phyloP scores from a whole-genome alignment of 2,888 invertebrate species.

The Meloe dianella region DNA sequence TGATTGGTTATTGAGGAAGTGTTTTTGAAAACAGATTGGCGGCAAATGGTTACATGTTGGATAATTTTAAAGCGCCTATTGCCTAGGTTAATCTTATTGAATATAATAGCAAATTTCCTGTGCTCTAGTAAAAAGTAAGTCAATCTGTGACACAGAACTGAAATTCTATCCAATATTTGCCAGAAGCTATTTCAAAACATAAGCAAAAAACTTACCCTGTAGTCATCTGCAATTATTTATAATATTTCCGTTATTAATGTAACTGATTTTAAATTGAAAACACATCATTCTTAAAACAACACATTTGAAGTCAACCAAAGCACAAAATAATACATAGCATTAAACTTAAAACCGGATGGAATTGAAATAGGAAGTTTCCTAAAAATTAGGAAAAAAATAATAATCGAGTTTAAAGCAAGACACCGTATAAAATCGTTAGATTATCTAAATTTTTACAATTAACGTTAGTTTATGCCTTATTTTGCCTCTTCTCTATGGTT shows the following conservation, averaged over 20 bases:
- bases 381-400: background rate
- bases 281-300: slow-evolving; percentile 49
- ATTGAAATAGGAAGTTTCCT: slow-evolving; percentile 4
- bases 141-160: slow-evolving; percentile 38
- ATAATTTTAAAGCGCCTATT: slow-evolving; percentile 41
- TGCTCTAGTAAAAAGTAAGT: slow-evolving; percentile 45
- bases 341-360: slow-evolving; percentile 15
- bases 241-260: slow-evolving; percentile 33
- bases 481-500: too few species aligned
- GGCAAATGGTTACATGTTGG: slow-evolving; percentile 38
- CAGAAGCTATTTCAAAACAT: background rate
- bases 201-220: slow-evolving; percentile 49
- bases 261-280: slow-evolving; percentile 46
- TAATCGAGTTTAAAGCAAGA: slow-evolving; percentile 8
- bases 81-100: slow-evolving; percentile 49
- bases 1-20: slow-evolving; percentile 9
- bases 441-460: background rate
- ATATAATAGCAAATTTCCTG: slow-evolving; percentile 55
- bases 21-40: slow-evolving; percentile 36
- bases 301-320: slow-evolving; percentile 40
- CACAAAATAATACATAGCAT: slow-evolving; percentile 12
- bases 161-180: slow-evolving; percentile 24
- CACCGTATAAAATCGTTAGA: background rate
- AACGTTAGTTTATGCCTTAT: too few species aligned
- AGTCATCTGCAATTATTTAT: slow-evolving; percentile 57